Conservation (phyloP, 1,140 invertebrate genomes). For the Apocrypta bakeri region DNA sequence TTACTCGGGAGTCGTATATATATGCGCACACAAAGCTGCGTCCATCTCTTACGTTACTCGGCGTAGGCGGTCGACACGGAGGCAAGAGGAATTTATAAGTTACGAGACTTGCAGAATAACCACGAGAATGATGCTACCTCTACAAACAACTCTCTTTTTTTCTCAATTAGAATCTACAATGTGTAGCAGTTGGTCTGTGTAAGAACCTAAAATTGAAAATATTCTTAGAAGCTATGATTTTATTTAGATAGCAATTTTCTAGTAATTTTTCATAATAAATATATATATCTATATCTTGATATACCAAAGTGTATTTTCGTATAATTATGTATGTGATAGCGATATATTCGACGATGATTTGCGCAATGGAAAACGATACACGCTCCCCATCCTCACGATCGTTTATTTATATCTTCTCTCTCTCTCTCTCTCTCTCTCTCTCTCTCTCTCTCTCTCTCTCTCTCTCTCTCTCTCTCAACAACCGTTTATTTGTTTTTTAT, state of each 20-base stretch:
- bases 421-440: too few relatives aligned
- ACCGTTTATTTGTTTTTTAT: background rate
- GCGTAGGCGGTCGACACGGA: conserved; percentile 53
- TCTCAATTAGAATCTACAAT: background rate
- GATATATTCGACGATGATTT: conserved; percentile 56
- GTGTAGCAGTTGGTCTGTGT: background rate
- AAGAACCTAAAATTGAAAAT: background rate
- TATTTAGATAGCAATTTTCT: background rate
- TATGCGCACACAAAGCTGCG: conserved; percentile 16
- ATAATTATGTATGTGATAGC: background rate
- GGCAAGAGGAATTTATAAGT: conserved; percentile 55
- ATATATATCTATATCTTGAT: too few relatives aligned
- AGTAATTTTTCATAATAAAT: background rate
- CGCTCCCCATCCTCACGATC: conserved; percentile 38
- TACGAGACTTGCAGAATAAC: conserved; percentile 50
- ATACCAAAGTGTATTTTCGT: background rate
- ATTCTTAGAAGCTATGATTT: background rate
- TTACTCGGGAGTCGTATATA: conserved; percentile 45
- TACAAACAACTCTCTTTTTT: background rate
- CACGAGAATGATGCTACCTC: background rate
- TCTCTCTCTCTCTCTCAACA: background rate
- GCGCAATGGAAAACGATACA: conserved; percentile 59
- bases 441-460: background rate
- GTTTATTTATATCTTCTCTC: background rate
- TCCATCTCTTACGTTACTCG: conserved; percentile 12